Evolutionary conservation across 35 echinoderm and acorn worm genomes (phyloP), one percentile per base, ranked within the genome.

Genomic region (Chiridota heheva): DNA sequence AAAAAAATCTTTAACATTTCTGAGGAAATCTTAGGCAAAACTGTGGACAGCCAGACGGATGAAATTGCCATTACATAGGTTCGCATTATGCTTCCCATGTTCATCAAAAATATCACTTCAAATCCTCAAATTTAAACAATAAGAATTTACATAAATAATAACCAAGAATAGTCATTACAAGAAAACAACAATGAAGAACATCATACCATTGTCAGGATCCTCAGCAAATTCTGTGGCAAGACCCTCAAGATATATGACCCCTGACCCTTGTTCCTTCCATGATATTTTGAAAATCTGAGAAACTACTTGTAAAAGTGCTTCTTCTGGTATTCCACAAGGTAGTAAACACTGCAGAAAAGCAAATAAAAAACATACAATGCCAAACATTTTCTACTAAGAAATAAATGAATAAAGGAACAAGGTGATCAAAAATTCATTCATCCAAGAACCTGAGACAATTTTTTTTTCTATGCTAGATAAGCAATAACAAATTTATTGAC

Each of bases 261-360:
- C 86, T 24, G 69, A 42, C 6, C 89, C 84, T 63, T 91, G 89
- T 28, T 98, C 95, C 60, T 83, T 98, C 89, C 89, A 98, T 8
- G 95, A 98, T 28, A 98, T 72, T 47, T 65, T 80, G 56, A 98
- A 98, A 18, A 98, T 79, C 16, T 75, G 85, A 67, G 78, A 92
- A 17, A 90, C 58, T 2, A 83, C 76, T 36, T 78, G 45, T 41
- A 98, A 61, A 6, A 98, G 62, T 36, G 73, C 72, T 28, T 91
- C 89, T 59, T 98, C 89, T 67, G 89, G 84, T 18, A 85, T 58
- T 12, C 72, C 69, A 60, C 75, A 84, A 44, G 64, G 44, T 5
- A 60, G 31, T 28, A 42, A 58, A 26, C 72, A 41, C 58, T 86
- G 17, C 0, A 33, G 45, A 81, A 74, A 27, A 43, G 47, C n/a